A percentile compares a stretch with the other conserved stretches of the same genome.
phyloP scores from a whole-genome alignment of 2,113 vertebrate genomes.

The Seriola dumerili region DNA sequence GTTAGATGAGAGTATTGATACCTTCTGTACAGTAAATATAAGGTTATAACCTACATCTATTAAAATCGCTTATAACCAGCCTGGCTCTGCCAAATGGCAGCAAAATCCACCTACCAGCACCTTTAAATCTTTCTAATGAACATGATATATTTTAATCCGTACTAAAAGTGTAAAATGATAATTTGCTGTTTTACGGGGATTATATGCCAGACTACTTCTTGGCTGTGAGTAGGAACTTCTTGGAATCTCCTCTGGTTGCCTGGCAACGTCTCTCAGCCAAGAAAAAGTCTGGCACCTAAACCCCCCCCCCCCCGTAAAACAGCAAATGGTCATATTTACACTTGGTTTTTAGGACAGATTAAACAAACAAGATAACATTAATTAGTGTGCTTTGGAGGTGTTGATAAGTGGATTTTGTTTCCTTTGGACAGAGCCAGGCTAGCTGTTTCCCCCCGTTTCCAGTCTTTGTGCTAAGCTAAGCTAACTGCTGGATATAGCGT shows the following conservation, averaged over 20 bases:
- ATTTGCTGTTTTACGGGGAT: background rate
- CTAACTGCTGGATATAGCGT: background rate
- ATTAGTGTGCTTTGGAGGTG: background rate
- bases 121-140: background rate
- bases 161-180: background rate
- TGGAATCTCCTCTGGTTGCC: slow-evolving; percentile 3
- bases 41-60: background rate
- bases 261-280: background rate
- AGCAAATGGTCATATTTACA: background rate
- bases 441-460: background rate
- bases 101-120: background rate
- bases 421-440: background rate
- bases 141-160: background rate
- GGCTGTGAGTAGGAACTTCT: background rate
- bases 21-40: background rate
- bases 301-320: background rate
- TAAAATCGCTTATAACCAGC: background rate
- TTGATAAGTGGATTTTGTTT: background rate
- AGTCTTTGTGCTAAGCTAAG: background rate
- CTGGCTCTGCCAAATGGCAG: background rate
- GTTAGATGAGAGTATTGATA: background rate
- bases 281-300: background rate
- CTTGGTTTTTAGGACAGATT: background rate
- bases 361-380: background rate
- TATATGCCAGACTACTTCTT: background rate